Evolutionary conservation across 1,140 invertebrate genomes (phyloP).

Genomic region (Lasioglossum albipes): DNA sequence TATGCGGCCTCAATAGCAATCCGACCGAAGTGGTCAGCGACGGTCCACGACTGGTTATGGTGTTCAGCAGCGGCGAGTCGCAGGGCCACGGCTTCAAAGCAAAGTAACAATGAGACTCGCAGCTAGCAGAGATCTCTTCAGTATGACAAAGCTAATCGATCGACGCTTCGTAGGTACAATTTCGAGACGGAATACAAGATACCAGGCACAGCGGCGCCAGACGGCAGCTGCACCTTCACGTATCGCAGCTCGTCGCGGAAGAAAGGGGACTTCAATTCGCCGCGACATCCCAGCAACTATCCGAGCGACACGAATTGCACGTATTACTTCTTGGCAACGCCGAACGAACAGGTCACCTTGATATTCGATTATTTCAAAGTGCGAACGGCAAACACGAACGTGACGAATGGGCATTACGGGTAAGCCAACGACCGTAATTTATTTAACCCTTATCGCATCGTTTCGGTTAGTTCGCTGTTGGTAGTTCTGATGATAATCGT

Average conservation of each 20-base stretch:
- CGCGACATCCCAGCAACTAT: slow-evolving; percentile 97
- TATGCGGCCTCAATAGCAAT: slow-evolving; percentile 89
- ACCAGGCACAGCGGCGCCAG: slow-evolving; percentile 95
- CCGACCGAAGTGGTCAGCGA: slow-evolving; percentile 90
- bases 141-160: too few species aligned
- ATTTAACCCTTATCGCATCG: too few species aligned
- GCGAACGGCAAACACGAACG: slow-evolving; percentile 83
- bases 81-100: slow-evolving; percentile 96
- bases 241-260: slow-evolving; percentile 93
- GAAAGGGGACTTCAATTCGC: slow-evolving; percentile 95
- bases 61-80: slow-evolving; percentile 94
- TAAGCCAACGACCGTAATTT: slow-evolving; percentile 64
- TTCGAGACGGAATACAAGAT: slow-evolving; percentile 96
- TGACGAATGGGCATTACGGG: slow-evolving; percentile 82
- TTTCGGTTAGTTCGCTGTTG: too few species aligned
- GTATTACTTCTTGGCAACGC: slow-evolving; percentile 91
- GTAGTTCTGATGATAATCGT: background rate
- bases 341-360: slow-evolving; percentile 94
- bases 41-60: slow-evolving; percentile 95
- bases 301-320: slow-evolving; percentile 95
- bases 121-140: too few species aligned
- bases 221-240: slow-evolving; percentile 93
- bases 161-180: slow-evolving; percentile 81
- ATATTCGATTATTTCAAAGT: slow-evolving; percentile 97
- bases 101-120: slow-evolving; percentile 73